phyloP scores from a whole-genome alignment of 2,113 vertebrate species.

The Lathamus discolor region DNA sequence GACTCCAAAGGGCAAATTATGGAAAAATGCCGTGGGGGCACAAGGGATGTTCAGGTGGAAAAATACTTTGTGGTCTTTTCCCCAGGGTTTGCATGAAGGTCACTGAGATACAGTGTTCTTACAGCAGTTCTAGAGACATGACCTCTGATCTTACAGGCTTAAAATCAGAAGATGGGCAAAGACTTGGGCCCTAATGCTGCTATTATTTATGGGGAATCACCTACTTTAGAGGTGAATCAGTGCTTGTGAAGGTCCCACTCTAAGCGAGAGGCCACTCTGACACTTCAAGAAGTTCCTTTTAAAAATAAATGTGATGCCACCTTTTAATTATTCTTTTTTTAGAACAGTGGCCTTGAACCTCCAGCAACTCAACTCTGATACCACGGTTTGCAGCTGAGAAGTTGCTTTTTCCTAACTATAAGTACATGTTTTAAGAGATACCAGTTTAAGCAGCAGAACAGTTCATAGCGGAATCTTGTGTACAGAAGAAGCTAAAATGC shows the following conservation, averaged over 20 bases:
- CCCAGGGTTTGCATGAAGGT: slow-evolving; percentile 60
- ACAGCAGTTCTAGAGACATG: not conserved
- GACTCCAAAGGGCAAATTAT: slow-evolving; percentile 52
- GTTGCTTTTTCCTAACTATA: not conserved
- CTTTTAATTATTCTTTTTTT: not conserved
- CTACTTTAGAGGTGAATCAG: not conserved
- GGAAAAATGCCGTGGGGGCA: slow-evolving; percentile 71
- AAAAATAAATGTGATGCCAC: not conserved
- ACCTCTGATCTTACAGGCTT: slow-evolving; percentile 7
- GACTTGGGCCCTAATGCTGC: not conserved
- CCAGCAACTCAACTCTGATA: not conserved
- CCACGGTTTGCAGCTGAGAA: not conserved
- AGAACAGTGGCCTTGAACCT: not conserved
- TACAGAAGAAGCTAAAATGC: not conserved
- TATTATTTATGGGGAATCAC: not conserved
- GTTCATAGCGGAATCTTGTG: not conserved
- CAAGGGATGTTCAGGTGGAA: slow-evolving; percentile 45
- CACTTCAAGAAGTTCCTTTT: not conserved
- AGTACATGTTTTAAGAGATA: not conserved
- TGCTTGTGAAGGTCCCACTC: not conserved
- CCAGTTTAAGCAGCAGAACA: not conserved
- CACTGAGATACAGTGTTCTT: not conserved
- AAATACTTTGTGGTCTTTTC: slow-evolving; percentile 47
- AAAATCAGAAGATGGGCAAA: not conserved
- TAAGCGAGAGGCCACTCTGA: not conserved